Conservation (phyloP, 2,113 vertebrate species). For the Hippocampus comes region DNA sequence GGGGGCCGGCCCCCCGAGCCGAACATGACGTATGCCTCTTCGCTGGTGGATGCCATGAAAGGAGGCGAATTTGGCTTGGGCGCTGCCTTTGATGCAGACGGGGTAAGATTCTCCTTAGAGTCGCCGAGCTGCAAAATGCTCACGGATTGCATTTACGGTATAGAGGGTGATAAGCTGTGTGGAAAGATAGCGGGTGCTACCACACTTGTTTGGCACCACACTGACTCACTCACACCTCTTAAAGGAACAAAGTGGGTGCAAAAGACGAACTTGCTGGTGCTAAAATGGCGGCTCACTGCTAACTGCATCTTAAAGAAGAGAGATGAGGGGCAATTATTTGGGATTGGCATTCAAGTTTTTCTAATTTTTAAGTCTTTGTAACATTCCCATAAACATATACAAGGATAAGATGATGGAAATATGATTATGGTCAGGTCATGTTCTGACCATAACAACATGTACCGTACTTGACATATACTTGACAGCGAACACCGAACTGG, state of each 20-base stretch:
- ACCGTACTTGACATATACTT: no score
- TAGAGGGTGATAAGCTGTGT: background rate
- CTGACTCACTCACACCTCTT: background rate
- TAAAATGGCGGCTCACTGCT: background rate
- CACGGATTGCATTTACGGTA: background rate
- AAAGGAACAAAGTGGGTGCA: background rate
- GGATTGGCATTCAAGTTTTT: no score
- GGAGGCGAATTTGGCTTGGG: constrained; percentile 95
- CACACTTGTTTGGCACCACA: background rate
- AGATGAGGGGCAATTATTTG: no score
- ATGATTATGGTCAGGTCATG: no score
- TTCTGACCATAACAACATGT: no score
- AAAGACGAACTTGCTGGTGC: background rate
- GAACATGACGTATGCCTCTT: constrained; percentile 85
- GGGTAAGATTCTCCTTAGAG: constrained; percentile 71
- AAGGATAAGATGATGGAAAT: no score
- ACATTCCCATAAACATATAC: no score
- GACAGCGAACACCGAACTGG: no score
- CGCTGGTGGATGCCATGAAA: constrained; percentile 93
- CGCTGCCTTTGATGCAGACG: constrained; percentile 96
- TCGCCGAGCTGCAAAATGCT: background rate
- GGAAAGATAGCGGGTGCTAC: background rate
- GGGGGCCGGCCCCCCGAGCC: constrained; percentile 93
- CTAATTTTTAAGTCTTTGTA: no score
- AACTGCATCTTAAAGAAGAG: no score